Percentiles rank a stretch among this genome's conserved stretches.
phyloP scores from a whole-genome alignment of 2,797 vertebrate species.

The Chrosomus eos region DNA sequence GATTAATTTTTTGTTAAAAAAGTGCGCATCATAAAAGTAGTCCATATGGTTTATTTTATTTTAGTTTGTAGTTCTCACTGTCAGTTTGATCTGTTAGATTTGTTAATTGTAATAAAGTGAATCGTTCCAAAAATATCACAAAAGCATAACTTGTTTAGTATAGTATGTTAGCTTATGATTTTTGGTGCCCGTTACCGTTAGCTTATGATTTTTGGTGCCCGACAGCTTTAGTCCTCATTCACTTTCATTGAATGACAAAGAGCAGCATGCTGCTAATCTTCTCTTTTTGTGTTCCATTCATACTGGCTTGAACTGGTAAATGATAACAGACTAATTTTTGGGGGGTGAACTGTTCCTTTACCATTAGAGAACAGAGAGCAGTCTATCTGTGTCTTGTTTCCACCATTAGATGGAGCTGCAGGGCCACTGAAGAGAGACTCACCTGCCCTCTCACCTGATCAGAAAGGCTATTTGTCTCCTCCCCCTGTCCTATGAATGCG shows the following conservation, averaged over 20 bases:
- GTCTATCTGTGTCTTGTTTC: neutral
- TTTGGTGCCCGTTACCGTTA: neutral
- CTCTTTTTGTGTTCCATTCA: neutral
- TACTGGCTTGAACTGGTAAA: neutral
- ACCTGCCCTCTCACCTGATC: constrained; percentile 69
- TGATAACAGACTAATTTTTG: neutral
- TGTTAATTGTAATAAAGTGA: neutral
- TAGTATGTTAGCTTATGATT: neutral
- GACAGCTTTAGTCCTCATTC: no score
- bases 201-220: neutral
- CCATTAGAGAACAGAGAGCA: neutral
- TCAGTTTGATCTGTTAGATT: neutral
- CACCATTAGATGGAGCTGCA: constrained; percentile 72
- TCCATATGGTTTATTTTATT: neutral
- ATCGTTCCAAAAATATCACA: neutral
- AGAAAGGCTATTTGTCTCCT: constrained; percentile 56
- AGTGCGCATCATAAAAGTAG: neutral
- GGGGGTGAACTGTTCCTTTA: neutral
- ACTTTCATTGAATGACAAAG: neutral
- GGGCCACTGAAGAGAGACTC: constrained; percentile 57
- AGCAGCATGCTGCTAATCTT: neutral
- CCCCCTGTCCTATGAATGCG: constrained; percentile 45
- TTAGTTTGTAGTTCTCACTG: neutral
- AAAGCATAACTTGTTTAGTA: no score
- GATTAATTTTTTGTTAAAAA: no score